Conservation (phyloP, 2,113 vertebrate genomes). For the Oncorhynchus tshawytscha region DNA sequence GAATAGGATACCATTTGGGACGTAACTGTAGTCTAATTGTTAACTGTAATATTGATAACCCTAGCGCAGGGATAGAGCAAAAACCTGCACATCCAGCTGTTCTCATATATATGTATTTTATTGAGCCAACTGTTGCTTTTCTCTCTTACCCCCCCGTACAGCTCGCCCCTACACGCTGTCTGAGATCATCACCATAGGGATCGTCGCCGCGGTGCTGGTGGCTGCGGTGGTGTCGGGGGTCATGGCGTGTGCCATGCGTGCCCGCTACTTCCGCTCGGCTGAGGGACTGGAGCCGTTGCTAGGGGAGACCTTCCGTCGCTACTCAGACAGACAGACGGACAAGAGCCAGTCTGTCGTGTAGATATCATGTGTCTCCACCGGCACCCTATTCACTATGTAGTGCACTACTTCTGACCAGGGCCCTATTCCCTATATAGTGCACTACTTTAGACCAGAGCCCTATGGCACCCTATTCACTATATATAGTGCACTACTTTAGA, state of each 20-base stretch:
- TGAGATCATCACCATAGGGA: slow-evolving; percentile 86
- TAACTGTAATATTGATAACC: not conserved
- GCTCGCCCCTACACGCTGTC: slow-evolving; percentile 77
- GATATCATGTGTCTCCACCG: no score
- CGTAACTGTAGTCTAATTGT: no score
- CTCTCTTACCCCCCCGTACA: slow-evolving; percentile 41
- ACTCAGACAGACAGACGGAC: slow-evolving; percentile 76
- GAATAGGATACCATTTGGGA: no score
- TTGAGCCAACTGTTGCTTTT: not conserved
- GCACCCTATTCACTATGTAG: no score
- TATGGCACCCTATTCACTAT: no score
- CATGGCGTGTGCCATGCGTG: slow-evolving; percentile 74
- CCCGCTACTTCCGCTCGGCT: slow-evolving; percentile 62
- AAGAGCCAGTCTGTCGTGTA: slow-evolving; percentile 82
- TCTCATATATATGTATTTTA: not conserved
- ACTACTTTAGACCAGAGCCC: no score
- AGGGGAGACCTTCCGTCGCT: slow-evolving; percentile 81
- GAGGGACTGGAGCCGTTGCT: slow-evolving; percentile 87
- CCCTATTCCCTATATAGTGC: no score
- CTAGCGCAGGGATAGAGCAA: not conserved
- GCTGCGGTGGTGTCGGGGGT: slow-evolving; percentile 77
- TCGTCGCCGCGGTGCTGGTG: slow-evolving; percentile 81
- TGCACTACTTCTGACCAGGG: no score
- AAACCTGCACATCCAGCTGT: no score
- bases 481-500: no score